Percentiles rank a stretch among this genome's conserved stretches.
Evolutionary conservation across 2,888 invertebrate genomes (phyloP).

Genomic region (Leptopterna dolabrata): DNA sequence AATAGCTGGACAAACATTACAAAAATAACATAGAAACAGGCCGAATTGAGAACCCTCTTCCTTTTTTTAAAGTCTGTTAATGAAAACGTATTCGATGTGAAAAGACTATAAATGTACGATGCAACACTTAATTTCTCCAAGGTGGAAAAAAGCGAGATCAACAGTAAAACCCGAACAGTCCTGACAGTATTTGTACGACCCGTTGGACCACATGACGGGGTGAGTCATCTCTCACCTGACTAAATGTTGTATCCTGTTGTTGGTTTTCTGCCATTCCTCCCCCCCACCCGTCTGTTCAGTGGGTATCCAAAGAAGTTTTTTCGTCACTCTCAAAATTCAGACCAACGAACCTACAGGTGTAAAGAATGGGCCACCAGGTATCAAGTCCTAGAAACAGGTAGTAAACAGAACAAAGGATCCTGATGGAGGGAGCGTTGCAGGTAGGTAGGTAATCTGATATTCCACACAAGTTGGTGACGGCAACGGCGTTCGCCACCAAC

Average conservation of each 20-base stretch:
- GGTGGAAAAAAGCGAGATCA: too few species aligned
- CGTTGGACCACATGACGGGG: not conserved
- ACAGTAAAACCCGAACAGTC: too few species aligned
- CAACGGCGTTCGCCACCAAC: constrained; percentile 6
- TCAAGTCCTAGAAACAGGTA: constrained; percentile 15
- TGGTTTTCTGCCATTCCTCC: not conserved
- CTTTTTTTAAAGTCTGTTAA: too few species aligned
- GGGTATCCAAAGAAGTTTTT: not conserved
- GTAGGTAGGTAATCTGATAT: constrained; percentile 52
- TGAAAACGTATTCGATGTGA: too few species aligned
- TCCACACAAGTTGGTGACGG: constrained; percentile 21
- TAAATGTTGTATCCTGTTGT: not conserved
- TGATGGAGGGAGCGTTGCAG: constrained; percentile 24
- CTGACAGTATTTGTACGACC: too few species aligned
- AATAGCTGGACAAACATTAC: too few species aligned
- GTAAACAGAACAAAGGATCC: constrained; percentile 24
- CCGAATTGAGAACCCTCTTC: too few species aligned
- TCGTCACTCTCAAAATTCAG: not conserved
- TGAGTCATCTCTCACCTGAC: not conserved
- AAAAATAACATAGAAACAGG: too few species aligned
- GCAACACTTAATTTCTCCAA: too few species aligned
- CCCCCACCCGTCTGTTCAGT: too few species aligned
- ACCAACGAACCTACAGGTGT: not conserved
- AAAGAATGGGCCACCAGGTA: not conserved
- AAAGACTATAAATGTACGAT: too few species aligned